These are phyloP conservation scores for Lucilia sericata DNA, from an alignment of 1,140 invertebrate genomes.

Conservation along the genomic window DNA sequence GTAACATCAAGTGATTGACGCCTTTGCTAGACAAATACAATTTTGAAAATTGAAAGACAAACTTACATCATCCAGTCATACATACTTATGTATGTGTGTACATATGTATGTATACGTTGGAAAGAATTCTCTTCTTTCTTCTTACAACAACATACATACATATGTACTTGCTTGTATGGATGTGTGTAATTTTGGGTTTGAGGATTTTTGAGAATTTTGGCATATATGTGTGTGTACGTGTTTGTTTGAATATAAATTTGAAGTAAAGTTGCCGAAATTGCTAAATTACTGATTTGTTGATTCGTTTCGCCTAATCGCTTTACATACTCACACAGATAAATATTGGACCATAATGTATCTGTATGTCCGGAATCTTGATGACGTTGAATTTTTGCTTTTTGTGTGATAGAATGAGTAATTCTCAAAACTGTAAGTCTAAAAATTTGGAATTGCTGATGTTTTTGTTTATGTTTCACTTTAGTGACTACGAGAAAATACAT, in stretches of 20 bases:
- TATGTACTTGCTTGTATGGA: slow-evolving; percentile 1
- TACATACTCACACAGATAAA: slow-evolving; percentile 1
- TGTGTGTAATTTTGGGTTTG: neutral
- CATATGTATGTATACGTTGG: neutral
- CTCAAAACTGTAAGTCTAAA: neutral
- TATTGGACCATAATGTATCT: neutral
- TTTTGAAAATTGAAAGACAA: slow-evolving; percentile 68
- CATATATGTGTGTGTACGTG: neutral
- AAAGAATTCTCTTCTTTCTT: too few relatives aligned
- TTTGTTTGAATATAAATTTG: slow-evolving; percentile 15
- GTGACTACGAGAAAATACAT: slow-evolving; percentile 15
- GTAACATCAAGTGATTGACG: slow-evolving; percentile 33
- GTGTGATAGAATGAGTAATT: neutral
- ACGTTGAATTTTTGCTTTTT: slow-evolving; percentile 5
- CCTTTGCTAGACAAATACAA: slow-evolving; percentile 64
- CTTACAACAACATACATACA: too few relatives aligned
- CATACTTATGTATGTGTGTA: too few relatives aligned
- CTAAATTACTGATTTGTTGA: slow-evolving; percentile 68
- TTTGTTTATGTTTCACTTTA: slow-evolving; percentile 31
- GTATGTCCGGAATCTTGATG: slow-evolving; percentile 22
- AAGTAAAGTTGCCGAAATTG: slow-evolving; percentile 55
- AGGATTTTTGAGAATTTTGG: neutral
- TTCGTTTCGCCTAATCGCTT: slow-evolving; percentile 67
- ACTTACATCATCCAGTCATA: slow-evolving; percentile 46
- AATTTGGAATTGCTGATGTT: slow-evolving; percentile 8